Conservation (phyloP, 2,113 vertebrate species). For the Polyodon spathula region DNA sequence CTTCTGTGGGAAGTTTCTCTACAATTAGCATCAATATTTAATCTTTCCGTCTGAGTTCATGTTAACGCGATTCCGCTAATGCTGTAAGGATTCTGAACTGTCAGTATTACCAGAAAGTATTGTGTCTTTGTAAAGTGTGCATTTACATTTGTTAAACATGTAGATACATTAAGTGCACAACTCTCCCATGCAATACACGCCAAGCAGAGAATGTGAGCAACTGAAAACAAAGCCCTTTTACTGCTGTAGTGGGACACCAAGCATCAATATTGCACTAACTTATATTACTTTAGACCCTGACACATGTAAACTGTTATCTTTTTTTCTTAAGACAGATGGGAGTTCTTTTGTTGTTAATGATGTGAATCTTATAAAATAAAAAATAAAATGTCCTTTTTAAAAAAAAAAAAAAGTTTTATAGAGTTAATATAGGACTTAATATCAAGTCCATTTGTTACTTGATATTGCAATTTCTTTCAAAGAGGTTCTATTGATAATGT, state of each 20-base stretch:
- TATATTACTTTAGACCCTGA: slow-evolving; percentile 12
- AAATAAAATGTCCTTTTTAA: background rate
- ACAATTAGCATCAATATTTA: slow-evolving; percentile 71
- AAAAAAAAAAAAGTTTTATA: background rate
- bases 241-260: background rate
- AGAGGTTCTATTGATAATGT: background rate
- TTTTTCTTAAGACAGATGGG: slow-evolving; percentile 8
- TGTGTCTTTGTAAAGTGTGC: slow-evolving; percentile 11
- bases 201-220: background rate
- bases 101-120: slow-evolving; percentile 12
- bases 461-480: background rate
- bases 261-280: slow-evolving; percentile 4
- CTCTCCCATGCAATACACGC: background rate
- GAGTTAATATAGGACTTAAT: background rate
- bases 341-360: background rate
- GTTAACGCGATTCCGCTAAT: background rate
- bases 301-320: slow-evolving; percentile 4
- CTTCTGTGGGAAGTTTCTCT: slow-evolving; percentile 57
- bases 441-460: background rate
- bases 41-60: slow-evolving; percentile 49
- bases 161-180: slow-evolving; percentile 21
- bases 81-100: slow-evolving; percentile 12
- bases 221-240: slow-evolving; percentile 7
- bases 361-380: background rate
- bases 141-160: slow-evolving; percentile 3